A percentile compares a stretch with the other conserved stretches of the same genome.
Evolutionary conservation across 2,113 vertebrate genomes (phyloP).

Genomic region (Apeltes quadracus): DNA sequence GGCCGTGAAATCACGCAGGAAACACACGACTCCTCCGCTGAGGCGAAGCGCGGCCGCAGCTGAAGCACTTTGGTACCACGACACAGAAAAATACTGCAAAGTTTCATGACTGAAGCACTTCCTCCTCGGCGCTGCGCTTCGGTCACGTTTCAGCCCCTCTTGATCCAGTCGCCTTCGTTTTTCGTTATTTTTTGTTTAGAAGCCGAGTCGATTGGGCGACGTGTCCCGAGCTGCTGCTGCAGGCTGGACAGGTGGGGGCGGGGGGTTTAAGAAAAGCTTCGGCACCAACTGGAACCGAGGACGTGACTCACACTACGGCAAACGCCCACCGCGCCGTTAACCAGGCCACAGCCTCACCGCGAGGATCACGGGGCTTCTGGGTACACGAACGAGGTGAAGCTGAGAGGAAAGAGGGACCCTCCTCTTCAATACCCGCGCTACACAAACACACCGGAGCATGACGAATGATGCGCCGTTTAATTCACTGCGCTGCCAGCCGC

Average conservation of each 20-base stretch:
- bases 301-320: constrained; percentile 38
- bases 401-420: constrained; percentile 37
- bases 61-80: neutral
- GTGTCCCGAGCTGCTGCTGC: constrained; percentile 3
- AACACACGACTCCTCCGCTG: constrained; percentile 8
- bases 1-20: constrained; percentile 63
- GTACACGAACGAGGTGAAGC: too few relatives aligned
- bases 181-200: neutral
- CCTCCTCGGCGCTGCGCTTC: neutral
- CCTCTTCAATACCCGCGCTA: constrained; percentile 63
- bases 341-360: constrained; percentile 29
- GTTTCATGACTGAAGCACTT: too few relatives aligned
- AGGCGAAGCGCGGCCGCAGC: neutral
- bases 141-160: constrained; percentile 9
- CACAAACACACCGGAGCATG: constrained; percentile 75
- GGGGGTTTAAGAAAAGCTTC: constrained; percentile 22
- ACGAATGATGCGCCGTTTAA: constrained; percentile 77
- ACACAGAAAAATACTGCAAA: neutral
- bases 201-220: constrained; percentile 17
- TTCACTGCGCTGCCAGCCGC: constrained; percentile 72
- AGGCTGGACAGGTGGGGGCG: constrained; percentile 21
- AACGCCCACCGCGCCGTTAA: constrained; percentile 10
- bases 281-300: constrained; percentile 1
- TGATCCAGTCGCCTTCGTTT: neutral
- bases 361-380: constrained; percentile 33